Evolutionary conservation across 2,113 vertebrate genomes (phyloP), one percentile per base, ranked within the genome.

Genomic region (Carlito syrichta): DNA sequence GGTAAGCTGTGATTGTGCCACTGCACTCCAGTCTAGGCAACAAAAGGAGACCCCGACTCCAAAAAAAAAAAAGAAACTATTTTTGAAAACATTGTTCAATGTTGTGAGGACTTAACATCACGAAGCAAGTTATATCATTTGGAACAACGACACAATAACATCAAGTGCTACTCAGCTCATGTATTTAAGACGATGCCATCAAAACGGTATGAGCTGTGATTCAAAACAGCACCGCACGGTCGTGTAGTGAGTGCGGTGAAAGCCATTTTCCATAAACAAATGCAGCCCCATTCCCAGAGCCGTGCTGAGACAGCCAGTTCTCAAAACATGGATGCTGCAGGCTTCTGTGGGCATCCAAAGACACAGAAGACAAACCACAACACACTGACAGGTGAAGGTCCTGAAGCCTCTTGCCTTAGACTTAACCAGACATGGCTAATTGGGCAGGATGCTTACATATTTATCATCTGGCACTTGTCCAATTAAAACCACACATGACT

Each of bases 381-480:
- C 45, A 25, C 25, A 63, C 62, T 32, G n/a, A 78, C 71, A 86
- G 71, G 23, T 63, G 32, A 63, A 54, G 30, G 54, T 38, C 5
- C 0, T 79, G 62, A 77, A 35, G 30, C 7, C 52, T 84, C 52
- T 6, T 27, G 35, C 20, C 48, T 48, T 43, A 12, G 27, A 32
- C 48, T 83, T 52, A 87, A 77, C 83, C 78, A 77, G 78, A 77
- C 66, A 83, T 2, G 40, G 68, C 50, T 76, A 89, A 84, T 40
- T 19, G 45, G 38, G 73, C 73, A 86, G 81, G 86, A 90, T 96
- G 81, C 74, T 85, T 85, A 79, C 40, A 8, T 79, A 71, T 79
- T 93, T 90, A 73, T 85, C 71, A 48, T 63, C 85, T 86, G 82
- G 76, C 87, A 91, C 74, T 52, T 94, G 86, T 94, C 63, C 58